Percentiles rank a stretch among this genome's conserved stretches.
Evolutionary conservation across 2,113 vertebrate genomes (phyloP).

Genomic region (Paratilapia polleni): DNA sequence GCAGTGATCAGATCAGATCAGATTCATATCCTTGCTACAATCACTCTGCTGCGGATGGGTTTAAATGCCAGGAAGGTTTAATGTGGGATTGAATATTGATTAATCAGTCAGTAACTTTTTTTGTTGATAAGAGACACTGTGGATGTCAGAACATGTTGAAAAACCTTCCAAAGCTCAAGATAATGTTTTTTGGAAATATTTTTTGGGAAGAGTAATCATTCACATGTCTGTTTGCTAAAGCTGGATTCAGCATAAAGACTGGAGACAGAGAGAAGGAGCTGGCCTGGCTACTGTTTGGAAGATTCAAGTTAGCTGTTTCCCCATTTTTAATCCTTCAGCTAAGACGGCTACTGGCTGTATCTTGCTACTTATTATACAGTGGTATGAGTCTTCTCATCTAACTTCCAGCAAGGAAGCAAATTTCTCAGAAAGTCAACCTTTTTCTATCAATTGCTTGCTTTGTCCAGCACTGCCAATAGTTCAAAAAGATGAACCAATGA

Average conservation of each 20-base stretch:
- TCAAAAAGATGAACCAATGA: background rate
- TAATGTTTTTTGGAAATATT: background rate
- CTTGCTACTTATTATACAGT: background rate
- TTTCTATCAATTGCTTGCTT: background rate
- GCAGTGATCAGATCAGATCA: background rate
- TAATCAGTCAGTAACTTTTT: background rate
- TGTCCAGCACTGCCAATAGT: background rate
- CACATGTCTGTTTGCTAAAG: background rate
- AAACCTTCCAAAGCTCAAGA: background rate
- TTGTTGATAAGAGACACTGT: background rate
- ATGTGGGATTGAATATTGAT: background rate
- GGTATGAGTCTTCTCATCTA: background rate
- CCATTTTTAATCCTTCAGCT: background rate
- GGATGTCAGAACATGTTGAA: background rate
- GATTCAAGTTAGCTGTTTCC: background rate
- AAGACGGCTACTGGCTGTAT: background rate
- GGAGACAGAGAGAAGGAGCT: background rate
- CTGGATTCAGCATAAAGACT: background rate
- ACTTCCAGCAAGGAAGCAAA: background rate
- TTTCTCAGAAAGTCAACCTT: background rate
- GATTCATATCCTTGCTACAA: background rate
- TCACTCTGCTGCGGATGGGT: background rate
- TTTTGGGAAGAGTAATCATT: background rate
- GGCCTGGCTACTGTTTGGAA: background rate
- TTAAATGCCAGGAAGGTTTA: background rate